phyloP scores from a whole-genome alignment of 2,113 vertebrate species.

The Chaetura pelagica region DNA sequence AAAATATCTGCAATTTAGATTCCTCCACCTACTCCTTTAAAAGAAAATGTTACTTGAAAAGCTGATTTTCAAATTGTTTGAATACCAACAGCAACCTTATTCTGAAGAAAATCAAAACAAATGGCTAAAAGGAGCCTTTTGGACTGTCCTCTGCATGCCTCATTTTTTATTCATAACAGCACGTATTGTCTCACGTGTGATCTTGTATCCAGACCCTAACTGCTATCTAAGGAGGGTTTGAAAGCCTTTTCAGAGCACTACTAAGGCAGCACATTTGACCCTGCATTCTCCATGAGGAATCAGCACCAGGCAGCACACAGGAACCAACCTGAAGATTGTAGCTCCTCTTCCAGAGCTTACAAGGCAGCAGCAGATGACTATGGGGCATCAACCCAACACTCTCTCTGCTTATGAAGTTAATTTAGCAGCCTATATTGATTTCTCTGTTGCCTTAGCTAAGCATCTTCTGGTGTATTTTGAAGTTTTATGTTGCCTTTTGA shows the following conservation, averaged over 20 bases:
- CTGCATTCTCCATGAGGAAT: fast-evolving
- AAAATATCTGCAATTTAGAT: not conserved
- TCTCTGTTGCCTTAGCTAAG: not conserved
- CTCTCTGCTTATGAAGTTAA: not conserved
- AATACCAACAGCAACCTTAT: not conserved
- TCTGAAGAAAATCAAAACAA: not conserved
- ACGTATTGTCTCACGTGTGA: not conserved
- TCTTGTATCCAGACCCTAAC: not conserved
- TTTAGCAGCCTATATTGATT: not conserved
- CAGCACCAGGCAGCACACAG: not conserved
- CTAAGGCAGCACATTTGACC: not conserved
- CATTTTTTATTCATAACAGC: conserved; percentile 14
- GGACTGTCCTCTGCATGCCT: not conserved
- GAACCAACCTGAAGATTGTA: not conserved
- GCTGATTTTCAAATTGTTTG: conserved; percentile 5
- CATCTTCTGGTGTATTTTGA: not conserved
- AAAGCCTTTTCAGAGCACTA: not conserved
- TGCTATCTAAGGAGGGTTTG: not conserved
- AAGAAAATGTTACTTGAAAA: not conserved
- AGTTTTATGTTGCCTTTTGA: not conserved
- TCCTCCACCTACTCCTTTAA: not conserved
- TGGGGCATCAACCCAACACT: not conserved
- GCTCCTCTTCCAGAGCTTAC: not conserved
- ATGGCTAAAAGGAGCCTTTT: not conserved
- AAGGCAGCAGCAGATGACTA: not conserved